A percentile compares a stretch with the other conserved stretches of the same genome.
Evolutionary conservation across 2,113 vertebrate species (phyloP).

Genomic region (Lampris megalopsis): DNA sequence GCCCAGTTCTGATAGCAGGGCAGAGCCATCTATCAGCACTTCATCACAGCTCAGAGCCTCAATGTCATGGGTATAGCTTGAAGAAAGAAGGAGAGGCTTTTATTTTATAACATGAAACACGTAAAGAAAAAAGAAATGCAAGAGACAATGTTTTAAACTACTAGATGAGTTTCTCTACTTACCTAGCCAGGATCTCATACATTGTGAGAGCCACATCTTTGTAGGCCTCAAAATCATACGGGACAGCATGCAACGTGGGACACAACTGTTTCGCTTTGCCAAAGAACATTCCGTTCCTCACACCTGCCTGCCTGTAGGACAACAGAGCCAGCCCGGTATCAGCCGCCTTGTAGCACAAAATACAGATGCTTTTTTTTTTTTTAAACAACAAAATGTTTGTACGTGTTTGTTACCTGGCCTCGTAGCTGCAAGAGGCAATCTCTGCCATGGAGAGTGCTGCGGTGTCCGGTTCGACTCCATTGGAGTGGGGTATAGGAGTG

Average conservation of each 20-base stretch:
- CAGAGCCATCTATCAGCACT: slow-evolving; percentile 91
- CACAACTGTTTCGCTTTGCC: slow-evolving; percentile 95
- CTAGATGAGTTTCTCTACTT: slow-evolving; percentile 33
- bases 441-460: slow-evolving; percentile 93
- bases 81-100: slow-evolving; percentile 22
- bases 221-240: slow-evolving; percentile 94
- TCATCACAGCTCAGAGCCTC: slow-evolving; percentile 99
- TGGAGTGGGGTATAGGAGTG: slow-evolving; percentile 74
- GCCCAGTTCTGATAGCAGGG: slow-evolving; percentile 89
- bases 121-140: background rate
- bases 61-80: slow-evolving; percentile 94
- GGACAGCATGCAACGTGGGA: slow-evolving; percentile 90
- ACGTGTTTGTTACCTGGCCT: slow-evolving; percentile 88
- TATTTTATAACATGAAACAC: background rate
- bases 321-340: slow-evolving; percentile 25
- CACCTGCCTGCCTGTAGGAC: slow-evolving; percentile 87
- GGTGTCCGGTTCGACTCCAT: slow-evolving; percentile 80
- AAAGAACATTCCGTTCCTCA: slow-evolving; percentile 98
- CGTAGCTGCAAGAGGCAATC: slow-evolving; percentile 98
- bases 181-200: slow-evolving; percentile 96
- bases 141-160: background rate
- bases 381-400: background rate
- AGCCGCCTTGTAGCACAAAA: background rate
- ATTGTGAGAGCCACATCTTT: slow-evolving; percentile 92
- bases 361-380: background rate